Base-by-base conservation (phyloP, 2,888 invertebrate species). In the Hypercompe scribonia region DNA sequence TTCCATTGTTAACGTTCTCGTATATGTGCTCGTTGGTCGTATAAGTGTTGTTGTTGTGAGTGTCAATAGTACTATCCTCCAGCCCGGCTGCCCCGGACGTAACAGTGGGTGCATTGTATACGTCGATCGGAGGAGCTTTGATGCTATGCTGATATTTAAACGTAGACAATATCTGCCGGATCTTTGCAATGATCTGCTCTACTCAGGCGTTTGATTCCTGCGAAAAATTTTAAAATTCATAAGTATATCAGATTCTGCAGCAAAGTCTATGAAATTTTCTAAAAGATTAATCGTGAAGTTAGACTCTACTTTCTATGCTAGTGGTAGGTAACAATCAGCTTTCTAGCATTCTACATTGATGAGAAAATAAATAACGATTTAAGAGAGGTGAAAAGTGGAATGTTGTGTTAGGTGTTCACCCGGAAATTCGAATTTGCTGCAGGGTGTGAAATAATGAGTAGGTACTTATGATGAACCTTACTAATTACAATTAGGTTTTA, bases 151-250 rank as follows among this genome's bases (percentile, higher is more conserved):
- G 97, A 94, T 96, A 96, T 93, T 96, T 96, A 96, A 97, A 97
- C 96, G 97, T 97, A 93, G 97, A 96, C 96, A 97, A 96, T 96
- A 97, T 97, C 96, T 97, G 96, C 96, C 97, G 97, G 96, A 97
- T 97, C 96, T 97, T 97, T 97, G 97, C 97, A 97, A 97, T 97
- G 96, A 97, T 97, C 97, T 97, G 97, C 97, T 97, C 97, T 96
- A 97, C 97, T 97, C 98, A 98, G 97, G 98, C 98, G 96, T 98
- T 98, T 95, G 98, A 98, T 96, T 98, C 98, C 97, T 97, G 95
- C 87, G 96, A 96, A 93, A 93, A 90, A 93, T 94, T 94, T 91
- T 86, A 92, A 93, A 95, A 91, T 89, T 90, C 89, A 87, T 91
- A 86, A 91, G 91, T 54, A 54, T 54, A 54, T 93, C 91, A 93